phyloP scores from a whole-genome alignment of 2,797 vertebrate species.

The Sebastes umbrosus region DNA sequence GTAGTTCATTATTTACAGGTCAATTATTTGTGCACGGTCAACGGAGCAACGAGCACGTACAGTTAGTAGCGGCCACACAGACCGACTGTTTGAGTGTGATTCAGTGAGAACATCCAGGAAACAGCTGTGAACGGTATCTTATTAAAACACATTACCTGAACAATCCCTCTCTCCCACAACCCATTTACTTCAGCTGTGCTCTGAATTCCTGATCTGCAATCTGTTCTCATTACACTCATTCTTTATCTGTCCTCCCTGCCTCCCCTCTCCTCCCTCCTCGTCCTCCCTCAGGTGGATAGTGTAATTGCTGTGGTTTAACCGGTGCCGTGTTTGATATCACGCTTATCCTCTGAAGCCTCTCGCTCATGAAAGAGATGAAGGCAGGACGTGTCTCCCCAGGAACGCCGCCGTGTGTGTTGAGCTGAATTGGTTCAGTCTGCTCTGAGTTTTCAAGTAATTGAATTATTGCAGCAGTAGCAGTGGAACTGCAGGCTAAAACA shows the following conservation, averaged over 20 bases:
- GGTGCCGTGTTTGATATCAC: constrained; percentile 71
- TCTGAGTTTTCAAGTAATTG: constrained; percentile 66
- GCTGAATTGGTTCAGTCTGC: constrained; percentile 42
- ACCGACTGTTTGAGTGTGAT: too few relatives aligned
- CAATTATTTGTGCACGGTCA: too few relatives aligned
- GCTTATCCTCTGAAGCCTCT: constrained; percentile 66
- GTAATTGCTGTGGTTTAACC: constrained; percentile 74
- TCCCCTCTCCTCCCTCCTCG: neutral
- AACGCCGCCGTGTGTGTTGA: neutral
- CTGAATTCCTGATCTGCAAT: constrained; percentile 70
- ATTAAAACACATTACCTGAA: constrained; percentile 68
- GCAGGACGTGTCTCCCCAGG: too few relatives aligned
- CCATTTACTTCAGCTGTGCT: constrained; percentile 58
- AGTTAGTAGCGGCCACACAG: too few relatives aligned
- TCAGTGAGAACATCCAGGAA: too few relatives aligned
- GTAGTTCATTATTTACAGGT: too few relatives aligned
- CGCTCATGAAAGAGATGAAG: constrained; percentile 57
- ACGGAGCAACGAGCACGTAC: too few relatives aligned
- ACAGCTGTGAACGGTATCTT: constrained; percentile 23
- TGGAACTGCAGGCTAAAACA: constrained; percentile 66
- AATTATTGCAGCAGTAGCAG: constrained; percentile 60
- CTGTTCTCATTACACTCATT: constrained; percentile 66
- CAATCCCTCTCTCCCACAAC: constrained; percentile 57
- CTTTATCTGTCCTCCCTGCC: constrained; percentile 32
- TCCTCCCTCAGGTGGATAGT: constrained; percentile 67